Percentiles rank a stretch among this genome's conserved stretches.
Conservation (phyloP, 2,797 vertebrate species). For the Propithecus deckenii region DNA sequence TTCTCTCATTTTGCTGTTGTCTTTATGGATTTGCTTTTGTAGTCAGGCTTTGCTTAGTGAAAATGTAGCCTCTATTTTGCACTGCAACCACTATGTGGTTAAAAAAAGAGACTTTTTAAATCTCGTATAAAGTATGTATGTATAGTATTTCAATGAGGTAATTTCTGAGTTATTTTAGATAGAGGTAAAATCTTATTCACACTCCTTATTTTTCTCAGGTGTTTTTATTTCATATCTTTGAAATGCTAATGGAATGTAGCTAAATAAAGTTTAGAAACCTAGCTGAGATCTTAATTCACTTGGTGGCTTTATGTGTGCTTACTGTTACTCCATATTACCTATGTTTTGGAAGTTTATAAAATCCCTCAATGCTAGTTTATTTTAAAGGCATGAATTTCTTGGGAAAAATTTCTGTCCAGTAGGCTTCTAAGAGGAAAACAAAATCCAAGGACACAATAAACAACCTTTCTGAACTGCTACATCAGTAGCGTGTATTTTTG, state of each 20-base stretch:
- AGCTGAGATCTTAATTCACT: conserved; percentile 40
- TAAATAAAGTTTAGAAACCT: conserved; percentile 20
- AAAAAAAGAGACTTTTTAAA: not conserved
- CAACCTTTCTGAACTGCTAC: not conserved
- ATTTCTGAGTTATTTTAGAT: not conserved
- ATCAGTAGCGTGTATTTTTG: not conserved
- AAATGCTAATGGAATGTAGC: conserved; percentile 25
- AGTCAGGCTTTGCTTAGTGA: not conserved
- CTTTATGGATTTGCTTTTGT: conserved; percentile 40
- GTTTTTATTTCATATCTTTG: conserved; percentile 37
- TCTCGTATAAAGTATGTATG: not conserved
- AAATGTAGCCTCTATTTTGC: conserved; percentile 27
- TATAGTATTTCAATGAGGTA: not conserved
- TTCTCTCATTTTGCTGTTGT: not conserved
- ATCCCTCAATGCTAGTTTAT: conserved; percentile 40
- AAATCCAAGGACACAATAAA: conserved; percentile 36
- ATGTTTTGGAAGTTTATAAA: conserved; percentile 61
- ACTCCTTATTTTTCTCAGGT: conserved; percentile 4
- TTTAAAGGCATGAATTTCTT: conserved; percentile 46
- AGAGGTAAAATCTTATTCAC: not conserved
- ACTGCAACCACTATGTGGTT: not conserved
- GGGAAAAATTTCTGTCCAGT: conserved; percentile 31
- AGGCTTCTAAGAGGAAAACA: conserved; percentile 27
- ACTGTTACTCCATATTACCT: not conserved
- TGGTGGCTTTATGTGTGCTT: conserved; percentile 20